Conservation (phyloP, 92 coral and sea anemone genomes). For the Blastomussa wellsi region DNA sequence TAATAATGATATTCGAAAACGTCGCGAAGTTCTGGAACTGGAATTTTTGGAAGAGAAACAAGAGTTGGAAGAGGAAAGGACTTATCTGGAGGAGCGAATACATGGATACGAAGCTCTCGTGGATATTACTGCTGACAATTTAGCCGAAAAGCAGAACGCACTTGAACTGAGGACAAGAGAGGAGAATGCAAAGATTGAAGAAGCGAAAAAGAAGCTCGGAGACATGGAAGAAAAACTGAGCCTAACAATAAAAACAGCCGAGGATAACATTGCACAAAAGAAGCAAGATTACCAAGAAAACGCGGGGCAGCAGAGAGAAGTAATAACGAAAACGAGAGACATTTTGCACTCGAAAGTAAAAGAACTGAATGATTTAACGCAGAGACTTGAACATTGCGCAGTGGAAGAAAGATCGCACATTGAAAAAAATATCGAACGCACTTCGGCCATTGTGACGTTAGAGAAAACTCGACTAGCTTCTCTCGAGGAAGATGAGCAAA, state of each 20-base stretch:
- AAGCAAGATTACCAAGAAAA: conserved; percentile 61
- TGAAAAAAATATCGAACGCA: conserved; percentile 40
- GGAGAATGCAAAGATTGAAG: conserved; percentile 73
- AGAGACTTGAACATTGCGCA: conserved; percentile 51
- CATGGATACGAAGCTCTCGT: conserved; percentile 73
- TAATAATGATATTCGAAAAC: conserved; percentile 65
- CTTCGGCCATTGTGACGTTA: conserved; percentile 20
- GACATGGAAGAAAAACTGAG: conserved; percentile 71
- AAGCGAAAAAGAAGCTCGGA: conserved; percentile 66
- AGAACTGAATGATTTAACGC: conserved; percentile 49
- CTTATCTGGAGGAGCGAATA: conserved; percentile 64
- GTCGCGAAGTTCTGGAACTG: conserved; percentile 80
- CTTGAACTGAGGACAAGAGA: conserved; percentile 75
- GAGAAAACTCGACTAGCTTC: conserved; percentile 57
- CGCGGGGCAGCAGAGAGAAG: conserved; percentile 49
- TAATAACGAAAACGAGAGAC: conserved; percentile 49
- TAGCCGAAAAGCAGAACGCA: conserved; percentile 80
- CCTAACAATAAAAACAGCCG: conserved; percentile 58
- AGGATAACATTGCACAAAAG: conserved; percentile 68
- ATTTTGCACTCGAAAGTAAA: conserved; percentile 31
- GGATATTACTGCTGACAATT: conserved; percentile 86
- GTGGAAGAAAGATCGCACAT: conserved; percentile 51
- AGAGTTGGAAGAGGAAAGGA: conserved; percentile 71
- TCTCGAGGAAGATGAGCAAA: conserved; percentile 71
- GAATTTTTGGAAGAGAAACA: conserved; percentile 71